These are phyloP conservation scores for Trichacis sp. DNA, from an alignment of 2,888 invertebrate species.

Conservation along the genomic window DNA sequence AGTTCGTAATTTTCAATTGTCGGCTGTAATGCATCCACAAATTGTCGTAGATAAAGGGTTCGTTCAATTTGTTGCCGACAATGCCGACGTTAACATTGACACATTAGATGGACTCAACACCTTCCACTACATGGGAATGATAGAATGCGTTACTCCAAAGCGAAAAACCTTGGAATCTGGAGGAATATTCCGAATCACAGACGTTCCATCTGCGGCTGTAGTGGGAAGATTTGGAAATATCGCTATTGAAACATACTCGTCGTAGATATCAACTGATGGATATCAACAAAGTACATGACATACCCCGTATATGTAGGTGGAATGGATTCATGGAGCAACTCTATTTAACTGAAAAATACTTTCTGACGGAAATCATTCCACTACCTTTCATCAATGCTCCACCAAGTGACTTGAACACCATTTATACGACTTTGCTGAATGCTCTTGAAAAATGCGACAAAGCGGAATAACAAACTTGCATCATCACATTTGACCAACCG, in stretches of 20 bases:
- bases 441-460: constrained; percentile 26
- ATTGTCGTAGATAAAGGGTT: constrained; percentile 12
- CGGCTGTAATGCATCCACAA: constrained; percentile 23
- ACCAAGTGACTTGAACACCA: constrained; percentile 33
- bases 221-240: background rate
- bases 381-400: constrained; percentile 38
- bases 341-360: constrained; percentile 40
- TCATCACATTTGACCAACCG: constrained; percentile 40
- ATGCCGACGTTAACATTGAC: constrained; percentile 24
- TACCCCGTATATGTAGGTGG: constrained; percentile 51
- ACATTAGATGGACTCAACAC: constrained; percentile 31
- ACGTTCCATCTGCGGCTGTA: background rate
- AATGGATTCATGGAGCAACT: constrained; percentile 57
- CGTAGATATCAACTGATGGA: too few species aligned
- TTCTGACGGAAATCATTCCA: constrained; percentile 35
- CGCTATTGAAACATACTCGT: too few species aligned
- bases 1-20: constrained; percentile 47
- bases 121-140: constrained; percentile 37
- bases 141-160: constrained; percentile 22
- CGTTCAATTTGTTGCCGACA: constrained; percentile 45
- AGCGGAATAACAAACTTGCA: constrained; percentile 19
- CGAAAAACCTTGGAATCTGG: background rate
- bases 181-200: background rate
- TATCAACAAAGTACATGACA: constrained; percentile 21
- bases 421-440: constrained; percentile 27